A percentile compares a stretch with the other conserved stretches of the same genome.
phyloP scores from a whole-genome alignment of 2,888 invertebrate genomes.

The Lithosia quadra region DNA sequence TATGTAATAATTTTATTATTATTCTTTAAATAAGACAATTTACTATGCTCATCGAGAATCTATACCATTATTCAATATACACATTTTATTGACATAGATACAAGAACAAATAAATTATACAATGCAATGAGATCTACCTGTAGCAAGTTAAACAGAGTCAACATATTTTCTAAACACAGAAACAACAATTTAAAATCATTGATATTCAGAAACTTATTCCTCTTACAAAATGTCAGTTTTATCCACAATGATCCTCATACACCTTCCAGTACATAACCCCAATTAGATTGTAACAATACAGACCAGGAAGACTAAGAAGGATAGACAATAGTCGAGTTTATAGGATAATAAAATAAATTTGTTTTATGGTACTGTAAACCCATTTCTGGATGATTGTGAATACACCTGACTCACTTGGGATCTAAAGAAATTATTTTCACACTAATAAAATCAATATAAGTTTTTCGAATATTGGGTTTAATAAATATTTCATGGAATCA shows the following conservation, averaged over 20 bases:
- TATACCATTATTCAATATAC: conserved; percentile 53
- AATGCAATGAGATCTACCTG: conserved; percentile 58
- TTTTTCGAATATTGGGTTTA: conserved; percentile 62
- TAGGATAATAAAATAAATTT: neutral
- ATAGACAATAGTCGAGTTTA: neutral
- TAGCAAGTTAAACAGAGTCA: conserved; percentile 42
- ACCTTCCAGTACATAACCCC: conserved; percentile 30
- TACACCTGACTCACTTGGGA: conserved; percentile 29
- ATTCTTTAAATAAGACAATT: conserved; percentile 47
- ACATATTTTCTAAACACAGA: conserved; percentile 39
- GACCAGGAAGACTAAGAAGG: neutral
- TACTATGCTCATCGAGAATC: conserved; percentile 47
- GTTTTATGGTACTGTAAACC: conserved; percentile 29
- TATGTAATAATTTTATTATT: conserved; percentile 52
- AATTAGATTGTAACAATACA: neutral
- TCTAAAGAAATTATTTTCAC: conserved; percentile 37
- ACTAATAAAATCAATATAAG: conserved; percentile 60
- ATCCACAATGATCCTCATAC: conserved; percentile 30
- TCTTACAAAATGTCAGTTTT: conserved; percentile 43
- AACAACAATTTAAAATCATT: conserved; percentile 24
- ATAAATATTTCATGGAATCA: conserved; percentile 78
- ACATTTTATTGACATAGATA: conserved; percentile 52
- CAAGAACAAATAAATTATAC: conserved; percentile 54
- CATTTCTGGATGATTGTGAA: conserved; percentile 25
- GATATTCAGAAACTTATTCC: conserved; percentile 25